These are phyloP conservation scores for Nycticryphes semicollaris DNA, from an alignment of 2,113 vertebrate genomes.

Conservation along the genomic window DNA sequence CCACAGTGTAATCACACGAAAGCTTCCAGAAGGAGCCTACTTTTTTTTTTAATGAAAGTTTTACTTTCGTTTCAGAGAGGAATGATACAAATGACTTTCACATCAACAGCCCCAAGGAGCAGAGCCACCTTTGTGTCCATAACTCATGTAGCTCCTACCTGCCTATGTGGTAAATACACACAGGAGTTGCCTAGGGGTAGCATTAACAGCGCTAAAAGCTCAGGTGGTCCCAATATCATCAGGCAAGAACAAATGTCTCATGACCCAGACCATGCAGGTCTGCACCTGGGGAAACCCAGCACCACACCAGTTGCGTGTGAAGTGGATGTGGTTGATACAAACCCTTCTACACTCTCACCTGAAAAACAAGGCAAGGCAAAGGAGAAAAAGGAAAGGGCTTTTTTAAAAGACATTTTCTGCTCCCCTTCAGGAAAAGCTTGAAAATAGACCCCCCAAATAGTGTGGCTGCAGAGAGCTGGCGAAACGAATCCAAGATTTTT, in stretches of 20 bases:
- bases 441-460: not conserved
- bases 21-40: not conserved
- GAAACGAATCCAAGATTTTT: not conserved
- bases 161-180: not conserved
- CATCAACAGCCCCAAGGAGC: not conserved
- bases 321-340: not conserved
- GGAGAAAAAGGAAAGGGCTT: not conserved
- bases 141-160: not conserved
- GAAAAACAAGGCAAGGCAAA: not conserved
- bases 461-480: not conserved
- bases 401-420: not conserved
- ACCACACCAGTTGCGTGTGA: not conserved
- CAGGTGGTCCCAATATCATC: not conserved
- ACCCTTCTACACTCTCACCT: not conserved
- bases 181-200: not conserved
- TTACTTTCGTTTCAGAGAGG: not conserved
- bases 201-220: not conserved
- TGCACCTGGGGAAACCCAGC: not conserved
- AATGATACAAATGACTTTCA: not conserved
- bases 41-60: not conserved
- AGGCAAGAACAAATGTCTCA: not conserved
- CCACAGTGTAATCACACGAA: not conserved
- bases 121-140: not conserved
- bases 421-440: not conserved
- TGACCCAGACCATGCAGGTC: not conserved